Evolutionary conservation across 2,797 vertebrate species (phyloP), one percentile per base, ranked within the genome.

Genomic region (Catamblyrhynchus diadema): DNA sequence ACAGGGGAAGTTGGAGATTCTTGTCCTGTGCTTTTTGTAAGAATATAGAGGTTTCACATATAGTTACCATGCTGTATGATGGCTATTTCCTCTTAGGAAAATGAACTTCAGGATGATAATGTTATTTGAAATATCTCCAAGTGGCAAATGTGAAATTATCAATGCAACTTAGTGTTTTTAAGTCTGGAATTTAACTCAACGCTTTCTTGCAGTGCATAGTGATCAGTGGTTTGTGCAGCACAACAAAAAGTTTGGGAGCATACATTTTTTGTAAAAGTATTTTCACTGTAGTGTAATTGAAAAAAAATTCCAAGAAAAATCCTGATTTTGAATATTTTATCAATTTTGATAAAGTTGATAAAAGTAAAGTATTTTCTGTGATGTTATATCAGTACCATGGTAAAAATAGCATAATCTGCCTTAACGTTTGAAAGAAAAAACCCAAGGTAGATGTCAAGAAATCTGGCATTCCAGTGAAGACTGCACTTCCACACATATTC

Each of bases 401-500:
- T 56, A 87, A 62, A 84, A 86, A 88, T 16, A 21, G 56, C 32
- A 74, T 90, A n/a, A 86, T 54, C 42, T 89, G 54, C 12, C 20
- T 44, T 74, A 78, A 66, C 0, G 6, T 70, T 93, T 77, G 67
- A 61, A 86, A 85, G 60, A 86, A 75, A 90, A 91, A 81, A 15
- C 0, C 1, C 39, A 79, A 67, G 19, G 4, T 24, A 92, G 32
- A 56, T 20, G 12, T 51, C 28, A 94, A 88, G 53, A 83, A 84
- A 77, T 66, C n/a, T 88, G 21, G 41, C 30, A 86, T 61, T 71
- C 21, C 35, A 75, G 20, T 90, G 66, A 87, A 86, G 54, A 86
- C 42, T 80, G 22, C 32, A 47, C 11, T 93, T 91, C 75, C 35
- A 85, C 41, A 66, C 19, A 42, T 65, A 67, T 9, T 85, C 17